phyloP scores from a whole-genome alignment of 2,797 vertebrate genomes.

The Sebastes aleutianus region DNA sequence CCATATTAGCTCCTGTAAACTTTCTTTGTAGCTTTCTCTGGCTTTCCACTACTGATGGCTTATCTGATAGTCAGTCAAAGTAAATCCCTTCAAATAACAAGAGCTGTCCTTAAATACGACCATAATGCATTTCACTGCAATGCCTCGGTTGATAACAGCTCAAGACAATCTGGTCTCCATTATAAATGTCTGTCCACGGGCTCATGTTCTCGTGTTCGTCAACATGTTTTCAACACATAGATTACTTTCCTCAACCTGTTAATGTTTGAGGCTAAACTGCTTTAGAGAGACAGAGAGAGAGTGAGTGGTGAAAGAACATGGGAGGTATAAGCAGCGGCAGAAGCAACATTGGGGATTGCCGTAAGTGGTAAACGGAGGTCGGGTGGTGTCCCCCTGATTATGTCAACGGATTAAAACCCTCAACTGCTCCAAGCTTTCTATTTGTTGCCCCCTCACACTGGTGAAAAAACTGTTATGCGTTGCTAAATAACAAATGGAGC shows the following conservation, averaged over 20 bases:
- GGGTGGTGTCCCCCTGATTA: too few species aligned
- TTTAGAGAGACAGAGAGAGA: constrained; percentile 13
- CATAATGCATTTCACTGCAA: constrained; percentile 30
- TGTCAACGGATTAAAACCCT: neutral
- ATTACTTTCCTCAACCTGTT: constrained; percentile 32
- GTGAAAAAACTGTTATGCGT: neutral
- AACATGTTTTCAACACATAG: constrained; percentile 46
- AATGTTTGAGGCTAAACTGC: constrained; percentile 28
- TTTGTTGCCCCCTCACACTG: neutral
- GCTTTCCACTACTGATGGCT: constrained; percentile 28
- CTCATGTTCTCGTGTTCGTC: constrained; percentile 9
- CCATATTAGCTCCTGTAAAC: constrained; percentile 36
- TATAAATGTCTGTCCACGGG: neutral
- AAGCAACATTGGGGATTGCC: constrained; percentile 5
- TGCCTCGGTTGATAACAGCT: constrained; percentile 16
- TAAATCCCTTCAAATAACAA: constrained; percentile 50
- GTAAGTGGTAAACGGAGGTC: neutral
- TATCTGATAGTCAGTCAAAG: constrained; percentile 64
- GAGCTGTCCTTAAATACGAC: constrained; percentile 18
- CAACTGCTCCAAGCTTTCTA: neutral
- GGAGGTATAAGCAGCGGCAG: neutral
- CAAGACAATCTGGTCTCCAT: constrained; percentile 50
- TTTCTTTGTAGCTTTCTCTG: constrained; percentile 22
- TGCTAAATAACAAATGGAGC: neutral
- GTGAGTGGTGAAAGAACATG: neutral